Conservation (phyloP, 2,113 vertebrate species). For the Oncorhynchus mykiss region DNA sequence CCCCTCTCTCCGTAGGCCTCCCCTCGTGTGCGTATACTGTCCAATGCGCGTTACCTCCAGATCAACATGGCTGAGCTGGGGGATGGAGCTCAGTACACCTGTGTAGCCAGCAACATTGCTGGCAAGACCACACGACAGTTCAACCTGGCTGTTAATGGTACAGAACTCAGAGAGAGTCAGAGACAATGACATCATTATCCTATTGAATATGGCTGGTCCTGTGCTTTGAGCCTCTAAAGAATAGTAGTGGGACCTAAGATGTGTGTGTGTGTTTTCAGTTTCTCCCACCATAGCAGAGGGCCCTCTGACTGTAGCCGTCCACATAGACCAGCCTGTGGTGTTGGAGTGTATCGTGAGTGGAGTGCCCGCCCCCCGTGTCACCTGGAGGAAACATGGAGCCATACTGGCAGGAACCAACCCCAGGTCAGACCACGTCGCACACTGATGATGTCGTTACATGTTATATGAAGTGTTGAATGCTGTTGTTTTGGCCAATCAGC, state of each 20-base stretch:
- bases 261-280: slow-evolving; percentile 69
- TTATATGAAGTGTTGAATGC: neutral
- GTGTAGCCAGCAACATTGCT: slow-evolving; percentile 89
- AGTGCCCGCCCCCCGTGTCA: slow-evolving; percentile 83
- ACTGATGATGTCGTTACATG: neutral
- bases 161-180: neutral
- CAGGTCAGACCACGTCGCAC: slow-evolving; percentile 44
- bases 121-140: slow-evolving; percentile 86
- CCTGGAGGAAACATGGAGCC: slow-evolving; percentile 93
- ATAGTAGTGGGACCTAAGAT: neutral
- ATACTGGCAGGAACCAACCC: slow-evolving; percentile 77
- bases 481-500: neutral
- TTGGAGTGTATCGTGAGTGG: slow-evolving; percentile 86
- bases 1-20: slow-evolving; percentile 72
- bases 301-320: slow-evolving; percentile 69
- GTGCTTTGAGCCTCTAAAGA: too few species aligned
- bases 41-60: slow-evolving; percentile 88
- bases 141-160: slow-evolving; percentile 86
- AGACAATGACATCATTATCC: neutral
- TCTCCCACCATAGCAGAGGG: slow-evolving; percentile 82
- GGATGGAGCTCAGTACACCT: slow-evolving; percentile 86
- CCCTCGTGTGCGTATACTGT: slow-evolving; percentile 85
- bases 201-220: neutral
- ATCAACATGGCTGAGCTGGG: slow-evolving; percentile 87
- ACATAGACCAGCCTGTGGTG: slow-evolving; percentile 69